Evolutionary conservation across 2,113 vertebrate genomes (phyloP), one percentile per base, ranked within the genome.

Genomic region (Sula dactylatra): DNA sequence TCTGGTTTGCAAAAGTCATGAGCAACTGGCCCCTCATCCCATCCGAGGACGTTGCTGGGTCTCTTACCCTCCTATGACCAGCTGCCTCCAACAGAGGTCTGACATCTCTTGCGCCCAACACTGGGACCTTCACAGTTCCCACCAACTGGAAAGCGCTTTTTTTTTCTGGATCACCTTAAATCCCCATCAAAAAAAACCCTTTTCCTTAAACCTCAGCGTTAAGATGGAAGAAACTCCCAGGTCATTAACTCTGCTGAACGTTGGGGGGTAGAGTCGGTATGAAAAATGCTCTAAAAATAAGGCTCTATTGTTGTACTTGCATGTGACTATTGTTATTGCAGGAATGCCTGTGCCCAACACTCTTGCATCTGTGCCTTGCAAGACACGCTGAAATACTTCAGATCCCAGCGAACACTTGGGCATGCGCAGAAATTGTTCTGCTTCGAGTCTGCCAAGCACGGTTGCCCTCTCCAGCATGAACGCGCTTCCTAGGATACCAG

Each of bases 271-370:
- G 52, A 66, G 59, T 6, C 17, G 44, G 38, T 42, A 66, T 13
- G 91, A 72, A 94, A 91, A 94, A 84, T 1, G 59, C 84, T 93
- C 94, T 82, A 94, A 93, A 97, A 97, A 94, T 91, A 95, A 89
- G 38, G 72, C 25, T 54, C 87, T 86, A 71, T 91, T 91, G 93
- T 93, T 67, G 87, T 65, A 25, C 77, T 40, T 44, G 77, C 93
- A 77, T 34, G 77, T 81, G 91, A 95, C 80, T 44, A 9, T n/a
- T 26, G 80, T 89, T 29, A 67, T 10, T 47, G 59, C 81, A 64
- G 86, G 87, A 94, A 93, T 58, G 92, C 13, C 24, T 6, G 20
- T 56, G 80, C 77, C 93, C 86, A 17, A 1, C 21, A 1, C 69
- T 29, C 88, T n/a, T 4, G 26, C 66, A 71, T 59, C 79, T 49